Conservation (phyloP, 2,888 invertebrate species). For the Melipona bicolor region DNA sequence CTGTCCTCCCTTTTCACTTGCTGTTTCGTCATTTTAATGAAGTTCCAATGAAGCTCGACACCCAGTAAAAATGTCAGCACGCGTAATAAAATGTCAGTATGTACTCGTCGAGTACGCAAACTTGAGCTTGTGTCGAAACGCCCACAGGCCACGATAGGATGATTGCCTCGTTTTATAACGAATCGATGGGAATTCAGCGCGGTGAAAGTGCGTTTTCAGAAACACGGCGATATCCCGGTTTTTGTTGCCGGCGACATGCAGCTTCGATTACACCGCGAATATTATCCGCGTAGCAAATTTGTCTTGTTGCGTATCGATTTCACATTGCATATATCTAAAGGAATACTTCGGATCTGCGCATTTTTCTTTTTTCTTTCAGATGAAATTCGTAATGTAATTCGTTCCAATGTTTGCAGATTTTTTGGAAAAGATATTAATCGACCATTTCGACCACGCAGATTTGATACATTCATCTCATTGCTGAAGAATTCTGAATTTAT, state of each 20-base stretch:
- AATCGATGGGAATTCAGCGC: conserved; percentile 34
- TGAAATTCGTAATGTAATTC: too few relatives aligned
- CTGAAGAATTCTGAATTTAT: too few relatives aligned
- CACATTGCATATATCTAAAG: not conserved
- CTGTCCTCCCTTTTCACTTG: not conserved
- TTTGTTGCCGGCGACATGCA: conserved; percentile 16
- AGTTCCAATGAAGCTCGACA: not conserved
- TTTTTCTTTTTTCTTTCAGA: not conserved
- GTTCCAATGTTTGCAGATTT: too few relatives aligned
- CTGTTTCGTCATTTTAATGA: not conserved
- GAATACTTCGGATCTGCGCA: not conserved
- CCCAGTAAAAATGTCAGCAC: too few relatives aligned
- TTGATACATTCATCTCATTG: too few relatives aligned
- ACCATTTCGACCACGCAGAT: too few relatives aligned
- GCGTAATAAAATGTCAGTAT: conserved; percentile 13
- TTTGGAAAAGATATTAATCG: too few relatives aligned
- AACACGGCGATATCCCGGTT: conserved; percentile 39
- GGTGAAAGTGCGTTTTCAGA: conserved; percentile 52
- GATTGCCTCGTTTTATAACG: conserved; percentile 37
- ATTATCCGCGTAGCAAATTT: conserved; percentile 6
- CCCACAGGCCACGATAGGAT: conserved; percentile 11
- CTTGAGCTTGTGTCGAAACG: conserved; percentile 18
- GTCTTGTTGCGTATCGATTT: conserved; percentile 6
- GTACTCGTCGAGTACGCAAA: not conserved
- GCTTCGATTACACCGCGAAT: conserved; percentile 15